Base-by-base conservation (phyloP, 1,140 invertebrate species). In the Ceratitis capitata region DNA sequence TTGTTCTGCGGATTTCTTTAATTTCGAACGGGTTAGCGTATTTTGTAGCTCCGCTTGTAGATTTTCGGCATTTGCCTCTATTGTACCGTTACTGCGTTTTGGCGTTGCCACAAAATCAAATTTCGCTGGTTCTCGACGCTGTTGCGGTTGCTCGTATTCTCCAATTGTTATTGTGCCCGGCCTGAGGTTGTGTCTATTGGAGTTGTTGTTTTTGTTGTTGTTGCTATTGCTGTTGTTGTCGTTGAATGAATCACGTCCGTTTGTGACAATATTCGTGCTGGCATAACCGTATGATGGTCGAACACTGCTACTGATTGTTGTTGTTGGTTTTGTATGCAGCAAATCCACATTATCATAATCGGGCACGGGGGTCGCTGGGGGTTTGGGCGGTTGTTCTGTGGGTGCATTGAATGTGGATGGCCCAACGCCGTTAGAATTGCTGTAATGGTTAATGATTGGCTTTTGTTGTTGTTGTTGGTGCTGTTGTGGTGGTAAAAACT, bases 21-120 rank as follows among this genome's bases (percentile, higher is more conserved):
- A 92, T 92, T 96, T 95, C 12, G 95, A 96, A 91, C 95, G 93
- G 86, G 95, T 95, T 64, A 96, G 91, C 1, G 95, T 96, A 64
- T 95, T 93, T 29, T 93, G 94, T 85, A 96, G 91, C 92, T 96
- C 96, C 84, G 94, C 95, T 88, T 96, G 95, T 82, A 96, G 91
- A 89, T 94, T 93, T 86, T 94, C 95, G 26, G 91, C 89, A 94
- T 93, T 86, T 93, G 94, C n/a, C 93, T 93, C 39, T 95, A 93
- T 1, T 93, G 92, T 16, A 89, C 16, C 56, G 19, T 42, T 82
- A 29, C 74, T 32, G 4, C 83, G 32, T 26, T 93, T 87, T 93
- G 94, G n/a, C 93, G 93, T 47, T 95, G 92, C 19, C 51, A 96
- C 90, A 89, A 96, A 96, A 84, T 95, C 95, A 86, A 96, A 92